Percentiles rank a stretch among this genome's conserved stretches.
Conservation (phyloP, 2,113 vertebrate genomes). For the Xenopus laevis region DNA sequence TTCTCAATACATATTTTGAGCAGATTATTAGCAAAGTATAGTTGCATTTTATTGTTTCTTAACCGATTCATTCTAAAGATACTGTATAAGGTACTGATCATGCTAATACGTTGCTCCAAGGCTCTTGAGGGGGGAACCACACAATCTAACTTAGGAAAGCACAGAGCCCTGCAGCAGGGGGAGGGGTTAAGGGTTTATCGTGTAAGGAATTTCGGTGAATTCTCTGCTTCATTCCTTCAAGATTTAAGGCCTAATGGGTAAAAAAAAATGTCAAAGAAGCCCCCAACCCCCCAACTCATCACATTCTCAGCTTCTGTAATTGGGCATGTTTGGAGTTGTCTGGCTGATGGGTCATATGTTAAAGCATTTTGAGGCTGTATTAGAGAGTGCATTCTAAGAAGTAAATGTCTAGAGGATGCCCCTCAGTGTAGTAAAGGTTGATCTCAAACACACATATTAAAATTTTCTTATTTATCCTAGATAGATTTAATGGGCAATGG, state of each 20-base stretch:
- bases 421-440: neutral
- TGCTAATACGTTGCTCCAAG: too few relatives aligned
- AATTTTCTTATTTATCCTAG: too few relatives aligned
- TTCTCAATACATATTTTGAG: too few relatives aligned
- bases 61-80: too few relatives aligned
- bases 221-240: neutral
- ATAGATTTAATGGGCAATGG: too few relatives aligned
- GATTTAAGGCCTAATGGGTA: neutral
- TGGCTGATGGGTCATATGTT: constrained; percentile 16
- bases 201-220: constrained; percentile 2
- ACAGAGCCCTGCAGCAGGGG: neutral
- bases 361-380: neutral
- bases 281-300: neutral
- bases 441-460: neutral
- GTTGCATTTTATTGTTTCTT: too few relatives aligned
- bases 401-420: neutral
- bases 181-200: neutral
- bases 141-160: too few relatives aligned
- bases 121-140: too few relatives aligned
- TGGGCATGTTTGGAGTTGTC: constrained; percentile 20
- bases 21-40: too few relatives aligned
- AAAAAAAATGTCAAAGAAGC: neutral
- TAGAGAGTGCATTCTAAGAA: neutral
- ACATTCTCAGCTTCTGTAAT: neutral
- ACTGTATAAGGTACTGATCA: too few relatives aligned